Evolutionary conservation across 2,113 vertebrate genomes (phyloP).

Genomic region (Glaucidium brasilianum): DNA sequence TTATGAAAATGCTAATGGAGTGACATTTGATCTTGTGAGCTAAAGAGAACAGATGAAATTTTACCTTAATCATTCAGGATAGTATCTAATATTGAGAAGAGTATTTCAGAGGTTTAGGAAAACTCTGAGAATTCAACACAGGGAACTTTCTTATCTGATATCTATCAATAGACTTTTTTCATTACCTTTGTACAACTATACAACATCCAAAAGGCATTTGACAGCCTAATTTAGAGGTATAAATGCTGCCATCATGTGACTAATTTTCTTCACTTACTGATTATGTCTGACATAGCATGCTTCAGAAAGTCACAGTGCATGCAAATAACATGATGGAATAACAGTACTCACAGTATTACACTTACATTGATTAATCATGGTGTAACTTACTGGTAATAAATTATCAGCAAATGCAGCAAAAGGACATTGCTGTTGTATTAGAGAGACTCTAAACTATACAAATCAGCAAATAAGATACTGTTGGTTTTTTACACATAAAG

Average conservation of each 20-base stretch:
- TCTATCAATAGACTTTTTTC: not conserved
- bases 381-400: not conserved
- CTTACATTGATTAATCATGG: not conserved
- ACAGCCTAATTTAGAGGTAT: not conserved
- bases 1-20: not conserved
- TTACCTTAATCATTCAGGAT: constrained; percentile 30
- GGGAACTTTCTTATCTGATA: not conserved
- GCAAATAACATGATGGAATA: not conserved
- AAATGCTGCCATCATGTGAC: not conserved
- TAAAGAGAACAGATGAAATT: not conserved
- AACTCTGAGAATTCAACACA: not conserved
- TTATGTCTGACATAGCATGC: not conserved
- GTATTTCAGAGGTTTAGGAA: not conserved
- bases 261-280: not conserved
- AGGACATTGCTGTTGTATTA: not conserved
- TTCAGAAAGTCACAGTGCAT: not conserved
- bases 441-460: not conserved
- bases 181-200: not conserved
- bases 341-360: not conserved
- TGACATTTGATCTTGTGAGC: not conserved
- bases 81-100: not conserved
- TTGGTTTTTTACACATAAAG: not conserved
- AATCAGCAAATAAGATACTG: not conserved
- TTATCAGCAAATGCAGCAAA: not conserved
- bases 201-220: not conserved